These are phyloP conservation scores for Harpagus bidentatus DNA, from an alignment of 2,113 vertebrate species.

Conservation along the genomic window DNA sequence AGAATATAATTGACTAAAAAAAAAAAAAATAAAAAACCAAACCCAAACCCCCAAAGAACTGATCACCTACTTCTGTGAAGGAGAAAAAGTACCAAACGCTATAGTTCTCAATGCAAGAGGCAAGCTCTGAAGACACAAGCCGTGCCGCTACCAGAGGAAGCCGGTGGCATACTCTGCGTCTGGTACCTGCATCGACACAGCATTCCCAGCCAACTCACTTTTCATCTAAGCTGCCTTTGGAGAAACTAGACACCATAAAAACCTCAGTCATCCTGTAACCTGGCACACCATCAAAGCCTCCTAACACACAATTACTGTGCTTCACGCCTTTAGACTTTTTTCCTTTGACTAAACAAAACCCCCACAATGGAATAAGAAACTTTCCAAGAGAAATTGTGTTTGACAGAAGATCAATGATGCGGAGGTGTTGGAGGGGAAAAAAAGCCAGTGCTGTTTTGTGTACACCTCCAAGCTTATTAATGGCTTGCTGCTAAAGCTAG, in stretches of 20 bases:
- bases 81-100: neutral
- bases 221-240: neutral
- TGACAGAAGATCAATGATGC: conserved; percentile 61
- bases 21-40: too few species aligned
- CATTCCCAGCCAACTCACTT: neutral
- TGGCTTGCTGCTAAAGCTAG: conserved; percentile 21
- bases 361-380: conserved; percentile 52
- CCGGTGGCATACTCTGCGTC: neutral
- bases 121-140: neutral
- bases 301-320: neutral
- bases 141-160: neutral
- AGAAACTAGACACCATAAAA: conserved; percentile 37
- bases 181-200: neutral
- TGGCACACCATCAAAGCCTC: conserved; percentile 35
- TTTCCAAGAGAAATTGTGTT: conserved; percentile 44
- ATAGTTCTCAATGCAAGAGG: neutral
- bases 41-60: neutral
- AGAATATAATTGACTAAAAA: neutral
- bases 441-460: conserved; percentile 36
- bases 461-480: conserved; percentile 43
- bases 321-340: conserved; percentile 44
- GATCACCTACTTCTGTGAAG: neutral
- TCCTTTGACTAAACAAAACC: conserved; percentile 53
- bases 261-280: conserved; percentile 37
- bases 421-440: conserved; percentile 1